Percentiles rank a stretch among this genome's conserved stretches.
These are phyloP conservation scores for Pithecia hirsuta DNA, from an alignment of 2,797 vertebrate species.

Conservation along the genomic window DNA sequence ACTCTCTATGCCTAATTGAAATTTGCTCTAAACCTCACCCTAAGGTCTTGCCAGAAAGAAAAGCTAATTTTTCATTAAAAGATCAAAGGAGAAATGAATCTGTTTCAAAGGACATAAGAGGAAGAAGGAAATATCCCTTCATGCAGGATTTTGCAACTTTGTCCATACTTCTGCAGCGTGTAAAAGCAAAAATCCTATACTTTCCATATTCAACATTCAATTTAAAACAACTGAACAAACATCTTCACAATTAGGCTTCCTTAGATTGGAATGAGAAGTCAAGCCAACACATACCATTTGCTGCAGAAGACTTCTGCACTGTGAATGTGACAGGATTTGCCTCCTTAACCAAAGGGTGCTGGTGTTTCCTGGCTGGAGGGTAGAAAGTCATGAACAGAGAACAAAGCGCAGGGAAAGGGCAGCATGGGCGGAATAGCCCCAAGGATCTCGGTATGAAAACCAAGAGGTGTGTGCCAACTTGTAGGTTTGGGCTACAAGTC, in stretches of 20 bases:
- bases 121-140: neutral
- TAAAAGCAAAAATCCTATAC: neutral
- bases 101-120: neutral
- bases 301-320: neutral
- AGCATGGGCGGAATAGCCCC: neutral
- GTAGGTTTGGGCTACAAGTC: neutral
- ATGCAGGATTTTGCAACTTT: neutral
- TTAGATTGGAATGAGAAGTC: neutral
- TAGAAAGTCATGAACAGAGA: neutral
- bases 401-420: neutral
- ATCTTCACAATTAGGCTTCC: no score
- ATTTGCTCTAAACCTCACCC: neutral
- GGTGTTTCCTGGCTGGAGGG: neutral
- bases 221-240: neutral
- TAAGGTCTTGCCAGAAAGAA: neutral
- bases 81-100: neutral
- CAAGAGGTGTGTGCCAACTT: neutral
- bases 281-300: neutral
- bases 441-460: neutral
- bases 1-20: neutral
- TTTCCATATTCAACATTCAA: neutral
- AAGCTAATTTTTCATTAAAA: neutral
- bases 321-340: neutral
- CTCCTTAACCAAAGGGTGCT: neutral
- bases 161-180: rapidly evolving